These are phyloP conservation scores for Silurus lanzhouensis DNA, from an alignment of 2,797 vertebrate species.

Conservation along the genomic window DNA sequence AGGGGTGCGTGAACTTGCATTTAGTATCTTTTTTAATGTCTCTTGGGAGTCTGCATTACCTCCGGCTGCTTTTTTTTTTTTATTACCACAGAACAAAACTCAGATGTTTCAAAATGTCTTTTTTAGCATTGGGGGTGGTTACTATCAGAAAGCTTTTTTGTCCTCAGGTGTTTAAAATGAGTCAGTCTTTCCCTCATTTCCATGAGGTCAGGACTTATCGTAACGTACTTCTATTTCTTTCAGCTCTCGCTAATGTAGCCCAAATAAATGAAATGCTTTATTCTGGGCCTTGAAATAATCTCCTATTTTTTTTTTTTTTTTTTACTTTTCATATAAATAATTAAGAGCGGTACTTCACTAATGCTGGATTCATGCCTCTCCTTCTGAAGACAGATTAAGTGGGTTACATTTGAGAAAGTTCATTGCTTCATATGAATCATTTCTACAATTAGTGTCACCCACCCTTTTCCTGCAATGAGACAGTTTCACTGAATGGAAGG, in stretches of 20 bases:
- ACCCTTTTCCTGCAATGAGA: not conserved
- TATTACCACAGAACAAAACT: slow-evolving; percentile 15
- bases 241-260: slow-evolving; percentile 63
- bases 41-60: slow-evolving; percentile 9
- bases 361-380: slow-evolving; percentile 63
- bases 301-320: slow-evolving; percentile 39
- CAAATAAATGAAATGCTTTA: slow-evolving; percentile 52
- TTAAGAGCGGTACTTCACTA: slow-evolving; percentile 68
- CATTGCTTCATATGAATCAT: slow-evolving; percentile 43
- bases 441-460: slow-evolving; percentile 43
- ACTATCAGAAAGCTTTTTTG: slow-evolving; percentile 43
- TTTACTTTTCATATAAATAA: slow-evolving; percentile 69
- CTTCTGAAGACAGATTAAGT: slow-evolving; percentile 56
- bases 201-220: slow-evolving; percentile 62
- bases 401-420: slow-evolving; percentile 44
- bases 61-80: slow-evolving; percentile 4
- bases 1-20: not conserved
- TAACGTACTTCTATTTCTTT: slow-evolving; percentile 61
- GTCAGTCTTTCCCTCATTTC: slow-evolving; percentile 65
- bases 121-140: slow-evolving; percentile 6
- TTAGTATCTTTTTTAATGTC: slow-evolving; percentile 11
- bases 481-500: slow-evolving; percentile 17
- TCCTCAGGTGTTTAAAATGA: slow-evolving; percentile 73
- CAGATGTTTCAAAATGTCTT: not conserved
- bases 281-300: slow-evolving; percentile 57